Conservation (phyloP, 1,140 invertebrate species). For the Papilio xuthus region DNA sequence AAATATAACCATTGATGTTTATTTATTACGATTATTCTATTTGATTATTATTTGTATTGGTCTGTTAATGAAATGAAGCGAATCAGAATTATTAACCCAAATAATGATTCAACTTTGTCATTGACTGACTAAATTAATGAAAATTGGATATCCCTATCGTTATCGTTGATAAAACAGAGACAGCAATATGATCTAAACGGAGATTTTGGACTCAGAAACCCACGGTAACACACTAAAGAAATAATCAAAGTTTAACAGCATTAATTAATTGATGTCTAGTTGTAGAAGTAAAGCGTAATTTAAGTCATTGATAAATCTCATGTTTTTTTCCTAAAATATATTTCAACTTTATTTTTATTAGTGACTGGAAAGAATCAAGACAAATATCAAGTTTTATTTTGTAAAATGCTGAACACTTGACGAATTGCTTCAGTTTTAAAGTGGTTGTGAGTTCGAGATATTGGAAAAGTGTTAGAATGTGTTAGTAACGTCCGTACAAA, state of each 20-base stretch:
- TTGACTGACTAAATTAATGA: background rate
- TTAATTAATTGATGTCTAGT: too few species aligned
- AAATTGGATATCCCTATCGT: background rate
- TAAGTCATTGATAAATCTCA: background rate
- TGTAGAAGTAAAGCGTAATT: background rate
- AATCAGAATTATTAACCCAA: background rate
- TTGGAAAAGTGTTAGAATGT: constrained; percentile 43
- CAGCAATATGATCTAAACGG: too few species aligned
- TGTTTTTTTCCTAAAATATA: background rate
- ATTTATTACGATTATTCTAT: background rate
- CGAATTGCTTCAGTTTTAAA: constrained; percentile 2
- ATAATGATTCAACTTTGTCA: background rate
- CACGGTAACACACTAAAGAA: too few species aligned
- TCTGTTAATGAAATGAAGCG: background rate
- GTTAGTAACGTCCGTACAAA: constrained; percentile 40
- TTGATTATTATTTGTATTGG: constrained; percentile 9
- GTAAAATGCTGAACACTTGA: constrained; percentile 5
- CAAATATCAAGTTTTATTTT: background rate
- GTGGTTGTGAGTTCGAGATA: constrained; percentile 21
- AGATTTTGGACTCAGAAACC: too few species aligned
- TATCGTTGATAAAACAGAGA: too few species aligned
- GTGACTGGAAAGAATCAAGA: background rate
- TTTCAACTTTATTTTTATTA: background rate
- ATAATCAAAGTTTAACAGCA: too few species aligned
- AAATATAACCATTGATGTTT: constrained; percentile 5